Conservation (phyloP, 1,140 invertebrate genomes). For the Drosophila repletoides region DNA sequence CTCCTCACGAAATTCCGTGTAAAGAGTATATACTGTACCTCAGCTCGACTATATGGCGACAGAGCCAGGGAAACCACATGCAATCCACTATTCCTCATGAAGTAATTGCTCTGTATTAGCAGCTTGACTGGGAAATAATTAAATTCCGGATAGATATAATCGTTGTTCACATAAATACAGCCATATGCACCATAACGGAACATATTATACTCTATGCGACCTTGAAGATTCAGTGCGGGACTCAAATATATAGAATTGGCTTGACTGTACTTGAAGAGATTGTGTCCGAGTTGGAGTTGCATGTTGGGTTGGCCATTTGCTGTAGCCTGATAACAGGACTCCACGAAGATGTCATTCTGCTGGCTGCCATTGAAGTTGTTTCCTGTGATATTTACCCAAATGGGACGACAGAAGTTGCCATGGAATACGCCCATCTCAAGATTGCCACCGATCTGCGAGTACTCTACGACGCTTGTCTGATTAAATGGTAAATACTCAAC, state of each 20-base stretch:
- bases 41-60: constrained; percentile 89
- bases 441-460: constrained; percentile 93
- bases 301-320: constrained; percentile 83
- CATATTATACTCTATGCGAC: constrained; percentile 92
- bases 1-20: constrained; percentile 93
- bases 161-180: constrained; percentile 93
- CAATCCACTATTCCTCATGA: constrained; percentile 92
- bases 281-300: constrained; percentile 92
- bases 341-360: constrained; percentile 89
- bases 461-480: constrained; percentile 93
- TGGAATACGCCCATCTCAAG: constrained; percentile 92
- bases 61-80: constrained; percentile 94
- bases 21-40: constrained; percentile 91
- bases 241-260: constrained; percentile 90
- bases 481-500: constrained; percentile 90
- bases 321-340: constrained; percentile 89
- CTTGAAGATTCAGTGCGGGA: constrained; percentile 92
- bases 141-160: constrained; percentile 87
- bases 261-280: constrained; percentile 90
- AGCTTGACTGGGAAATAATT: constrained; percentile 88
- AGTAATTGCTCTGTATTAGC: constrained; percentile 93
- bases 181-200: constrained; percentile 92
- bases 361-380: constrained; percentile 91
- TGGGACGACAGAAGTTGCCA: constrained; percentile 89
- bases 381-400: constrained; percentile 92